Base-by-base conservation (phyloP, 2,113 vertebrate genomes). In the Burhinus oedicnemus region DNA sequence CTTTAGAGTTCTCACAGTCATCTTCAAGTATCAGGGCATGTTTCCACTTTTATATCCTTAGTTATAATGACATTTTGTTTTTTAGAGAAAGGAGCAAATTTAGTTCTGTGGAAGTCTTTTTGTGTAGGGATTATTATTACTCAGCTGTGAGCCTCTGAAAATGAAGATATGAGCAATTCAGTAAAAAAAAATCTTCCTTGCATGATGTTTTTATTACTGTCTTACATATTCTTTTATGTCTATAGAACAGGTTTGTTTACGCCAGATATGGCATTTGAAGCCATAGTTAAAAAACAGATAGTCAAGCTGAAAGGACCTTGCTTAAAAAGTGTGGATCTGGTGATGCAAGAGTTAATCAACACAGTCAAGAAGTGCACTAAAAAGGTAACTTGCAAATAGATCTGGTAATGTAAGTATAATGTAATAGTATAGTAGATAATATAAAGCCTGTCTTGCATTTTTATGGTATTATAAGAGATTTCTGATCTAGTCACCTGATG, bases 261-360 rank as follows among this genome's bases (percentile, higher is more conserved):
- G 72, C 98, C 98, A 82, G 98, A 98, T 84, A 98, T 98, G 98
- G 98, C 98, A 0, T 98, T 98, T 91, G 98, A 98, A 96, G 98
- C 98, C 44, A 98, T 98, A 91, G 98, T 98, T 87, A 98, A 98
- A 90, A 98, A 98, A 75, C 98, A 98, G 83, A 98, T 98, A 38
- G 98, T 98, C 29, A 98, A 98, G 74, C 97, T 98, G 90, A 98
- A 98, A 95, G 98, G 98, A 69, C 98, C 98, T 54, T 98, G 98
- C 83, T 92, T 98, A 95, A 98, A 98, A 97, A 98, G 98, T 26
- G 98, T 98, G 71, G 98, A 98, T 93, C 96, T 98, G 83, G 98
- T 98, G 51, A 98, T 98, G 96, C 98, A 98, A 58, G 98, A 98
- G 57, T 94, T 98, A 90, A 98, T 98, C 95, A 98, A 98, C 94